These are phyloP conservation scores for Caenorhabditis elegans DNA, from an alignment of 1,140 invertebrate genomes.

Conservation along the genomic window WBcel235 BX284602.5:10169001-10169500, in stretches of 20 bases:
- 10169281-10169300: conserved; percentile 13
- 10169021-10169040: neutral
- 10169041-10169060: neutral
- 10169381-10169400: neutral
- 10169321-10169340: neutral
- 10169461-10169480: too few relatives aligned
- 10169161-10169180: neutral
- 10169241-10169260: conserved; percentile 8
- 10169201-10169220: neutral
- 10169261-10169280: neutral
- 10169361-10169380: neutral
- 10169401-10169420: too few relatives aligned
- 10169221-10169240: neutral
- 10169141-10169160: neutral
- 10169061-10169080: neutral
- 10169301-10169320: conserved; percentile 2
- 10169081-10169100: neutral
- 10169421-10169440: too few relatives aligned
- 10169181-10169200: neutral
- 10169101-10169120: neutral
- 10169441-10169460: too few relatives aligned
- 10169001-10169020: conserved; percentile 20
- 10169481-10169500: neutral
- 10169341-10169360: neutral
- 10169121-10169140: neutral